These are phyloP conservation scores for Formica aserva DNA, from an alignment of 2,888 invertebrate species.

Conservation along the genomic window DNA sequence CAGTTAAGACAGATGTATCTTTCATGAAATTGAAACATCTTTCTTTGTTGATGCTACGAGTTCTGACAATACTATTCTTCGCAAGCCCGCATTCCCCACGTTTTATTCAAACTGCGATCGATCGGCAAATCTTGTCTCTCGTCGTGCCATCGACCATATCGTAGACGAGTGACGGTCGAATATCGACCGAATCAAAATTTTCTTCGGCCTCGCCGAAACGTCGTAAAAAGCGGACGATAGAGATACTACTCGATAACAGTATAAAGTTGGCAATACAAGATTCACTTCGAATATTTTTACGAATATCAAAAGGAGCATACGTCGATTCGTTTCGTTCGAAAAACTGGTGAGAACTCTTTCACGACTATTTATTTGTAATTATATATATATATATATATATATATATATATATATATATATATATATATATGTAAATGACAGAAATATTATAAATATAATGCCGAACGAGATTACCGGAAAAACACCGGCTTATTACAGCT, in stretches of 20 bases:
- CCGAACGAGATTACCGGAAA: conserved; percentile 13
- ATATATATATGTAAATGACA: conserved; percentile 35
- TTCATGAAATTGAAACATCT: conserved; percentile 9
- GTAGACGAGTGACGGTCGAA: conserved; percentile 20
- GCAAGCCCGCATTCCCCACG: neutral
- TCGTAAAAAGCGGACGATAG: conserved; percentile 24
- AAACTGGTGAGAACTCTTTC: neutral
- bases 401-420: neutral
- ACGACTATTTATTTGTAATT: conserved; percentile 5
- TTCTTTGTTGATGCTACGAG: conserved; percentile 30
- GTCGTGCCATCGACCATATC: conserved; percentile 1
- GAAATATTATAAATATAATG: conserved; percentile 29
- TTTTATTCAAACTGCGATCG: conserved; percentile 38
- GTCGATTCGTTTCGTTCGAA: conserved; percentile 3
- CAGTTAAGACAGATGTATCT: conserved; percentile 23
- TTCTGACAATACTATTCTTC: conserved; percentile 17
- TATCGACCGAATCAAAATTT: conserved; percentile 43
- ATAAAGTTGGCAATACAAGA: conserved; percentile 23
- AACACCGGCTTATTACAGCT: conserved; percentile 37
- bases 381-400: neutral
- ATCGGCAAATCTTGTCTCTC: conserved; percentile 38
- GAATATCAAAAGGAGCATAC: neutral
- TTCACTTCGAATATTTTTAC: conserved; percentile 12
- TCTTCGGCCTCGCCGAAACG: conserved; percentile 6
- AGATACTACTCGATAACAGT: conserved; percentile 1